Evolutionary conservation across 2,113 vertebrate species (phyloP), one percentile per base, ranked within the genome.

Genomic region (Chitala chitala): DNA sequence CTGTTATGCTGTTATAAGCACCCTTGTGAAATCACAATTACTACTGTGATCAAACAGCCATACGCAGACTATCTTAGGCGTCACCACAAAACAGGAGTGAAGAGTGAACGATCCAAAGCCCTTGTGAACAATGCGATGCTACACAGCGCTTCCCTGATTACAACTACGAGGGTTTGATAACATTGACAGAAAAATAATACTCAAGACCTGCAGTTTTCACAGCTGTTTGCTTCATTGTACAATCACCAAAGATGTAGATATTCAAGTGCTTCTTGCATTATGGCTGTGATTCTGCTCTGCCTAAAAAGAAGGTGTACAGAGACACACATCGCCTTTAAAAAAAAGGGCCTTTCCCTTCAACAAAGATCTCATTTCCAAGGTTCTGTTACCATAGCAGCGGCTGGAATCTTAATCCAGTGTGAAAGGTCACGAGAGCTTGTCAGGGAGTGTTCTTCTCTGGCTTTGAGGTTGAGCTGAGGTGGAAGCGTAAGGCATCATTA

Each of bases 391-490:
- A 90, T 85, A 84, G 86, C 63, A 89, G 84, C 84, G 82, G 77
- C 77, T 84, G 82, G 82, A 87, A 89, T 90, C 89, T 91, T 89
- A 90, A 89, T 87, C 80, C 79, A 85, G 84, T 86, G 84, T 81
- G 82, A 88, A 90, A 90, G 86, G 84, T 86, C 84, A 91, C 81
- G 71, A 81, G 77, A 83, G 86, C 86, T 86, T 84, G 88, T 76
- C 80, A 81, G 83, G 84, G 85, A 87, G 83, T 81, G 81, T 86
- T 87, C 80, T 76, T 87, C 82, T 88, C 86, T 82, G 84, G 86
- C 55, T 69, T 46, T 20, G 44, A 64, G 64, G 42, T 48, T 51
- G 2, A 33, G 31, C 20, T 10, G 65, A 26, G 61, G 26, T 33
- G 66, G 69, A 75, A 63, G 26, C 40, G 33, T 42, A 26, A 54